Evolutionary conservation across 1,140 invertebrate genomes (phyloP).

Genomic region (Tribolium castaneum): DNA sequence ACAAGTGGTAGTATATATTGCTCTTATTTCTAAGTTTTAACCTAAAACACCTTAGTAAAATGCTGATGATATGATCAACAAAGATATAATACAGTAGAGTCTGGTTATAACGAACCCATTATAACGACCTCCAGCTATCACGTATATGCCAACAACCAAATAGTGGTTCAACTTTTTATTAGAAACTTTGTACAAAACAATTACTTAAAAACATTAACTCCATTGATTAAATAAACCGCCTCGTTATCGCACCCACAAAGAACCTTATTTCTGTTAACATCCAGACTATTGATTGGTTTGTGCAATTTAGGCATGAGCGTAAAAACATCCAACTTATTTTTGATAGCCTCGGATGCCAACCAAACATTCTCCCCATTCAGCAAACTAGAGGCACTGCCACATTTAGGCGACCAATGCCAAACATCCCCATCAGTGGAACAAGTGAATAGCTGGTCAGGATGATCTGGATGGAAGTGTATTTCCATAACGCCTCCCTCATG

Average conservation of each 20-base stretch:
- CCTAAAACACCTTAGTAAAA: no score
- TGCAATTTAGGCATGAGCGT: conserved; percentile 77
- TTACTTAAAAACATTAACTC: conserved; percentile 63
- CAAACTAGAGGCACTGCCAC: conserved; percentile 41
- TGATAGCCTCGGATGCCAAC: conserved; percentile 73
- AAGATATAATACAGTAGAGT: no score
- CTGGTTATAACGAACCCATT: no score
- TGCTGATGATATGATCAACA: no score
- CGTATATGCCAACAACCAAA: no score
- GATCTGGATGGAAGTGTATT: conserved; percentile 84
- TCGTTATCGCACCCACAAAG: conserved; percentile 87
- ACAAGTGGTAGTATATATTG: no score
- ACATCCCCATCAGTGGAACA: conserved; percentile 83
- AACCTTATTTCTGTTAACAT: conserved; percentile 77
- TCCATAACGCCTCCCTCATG: conserved; percentile 82
- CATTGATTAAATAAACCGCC: conserved; percentile 80
- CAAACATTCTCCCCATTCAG: conserved; percentile 69
- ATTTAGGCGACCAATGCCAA: conserved; percentile 80
- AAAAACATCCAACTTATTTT: conserved; percentile 78
- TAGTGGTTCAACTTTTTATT: no score
- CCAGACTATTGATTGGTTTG: conserved; percentile 83
- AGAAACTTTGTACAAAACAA: neutral
- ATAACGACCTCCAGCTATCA: no score
- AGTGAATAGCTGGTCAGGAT: conserved; percentile 85
- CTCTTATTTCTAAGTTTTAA: no score